Conservation (phyloP, 2,888 invertebrate genomes). For the Leucoptera coffeella region DNA sequence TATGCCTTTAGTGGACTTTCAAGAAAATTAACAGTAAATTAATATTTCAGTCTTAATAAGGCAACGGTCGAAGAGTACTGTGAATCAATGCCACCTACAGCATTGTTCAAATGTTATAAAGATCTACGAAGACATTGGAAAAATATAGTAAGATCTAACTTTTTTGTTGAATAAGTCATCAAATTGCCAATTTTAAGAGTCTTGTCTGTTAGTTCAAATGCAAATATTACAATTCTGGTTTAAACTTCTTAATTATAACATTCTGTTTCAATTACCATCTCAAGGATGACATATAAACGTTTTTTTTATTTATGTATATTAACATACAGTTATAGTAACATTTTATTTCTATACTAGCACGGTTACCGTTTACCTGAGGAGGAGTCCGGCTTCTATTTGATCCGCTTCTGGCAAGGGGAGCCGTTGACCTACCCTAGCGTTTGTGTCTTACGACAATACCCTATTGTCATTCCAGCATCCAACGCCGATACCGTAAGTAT, state of each 20-base stretch:
- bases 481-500: too few relatives aligned
- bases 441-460: slow-evolving; percentile 23
- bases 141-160: slow-evolving; percentile 32
- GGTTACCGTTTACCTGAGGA: slow-evolving; percentile 35
- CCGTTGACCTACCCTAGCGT: slow-evolving; percentile 30
- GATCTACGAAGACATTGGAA: slow-evolving; percentile 48
- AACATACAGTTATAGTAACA: background rate
- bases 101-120: slow-evolving; percentile 31
- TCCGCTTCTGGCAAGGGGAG: slow-evolving; percentile 39
- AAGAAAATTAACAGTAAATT: too few relatives aligned
- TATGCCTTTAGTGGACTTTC: too few relatives aligned
- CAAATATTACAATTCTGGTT: too few relatives aligned
- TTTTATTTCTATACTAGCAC: slow-evolving; percentile 15
- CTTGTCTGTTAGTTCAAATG: too few relatives aligned
- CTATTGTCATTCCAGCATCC: slow-evolving; percentile 24
- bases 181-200: too few relatives aligned
- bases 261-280: too few relatives aligned
- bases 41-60: slow-evolving; percentile 26
- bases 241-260: too few relatives aligned
- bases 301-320: slow-evolving; percentile 2
- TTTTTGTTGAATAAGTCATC: too few relatives aligned
- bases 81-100: slow-evolving; percentile 15
- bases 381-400: slow-evolving; percentile 19
- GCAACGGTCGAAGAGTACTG: slow-evolving; percentile 22
- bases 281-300: slow-evolving; percentile 1